A percentile compares a stretch with the other conserved stretches of the same genome.
Conservation (phyloP, 2,797 vertebrate species). For the Nannoperca australis region DNA sequence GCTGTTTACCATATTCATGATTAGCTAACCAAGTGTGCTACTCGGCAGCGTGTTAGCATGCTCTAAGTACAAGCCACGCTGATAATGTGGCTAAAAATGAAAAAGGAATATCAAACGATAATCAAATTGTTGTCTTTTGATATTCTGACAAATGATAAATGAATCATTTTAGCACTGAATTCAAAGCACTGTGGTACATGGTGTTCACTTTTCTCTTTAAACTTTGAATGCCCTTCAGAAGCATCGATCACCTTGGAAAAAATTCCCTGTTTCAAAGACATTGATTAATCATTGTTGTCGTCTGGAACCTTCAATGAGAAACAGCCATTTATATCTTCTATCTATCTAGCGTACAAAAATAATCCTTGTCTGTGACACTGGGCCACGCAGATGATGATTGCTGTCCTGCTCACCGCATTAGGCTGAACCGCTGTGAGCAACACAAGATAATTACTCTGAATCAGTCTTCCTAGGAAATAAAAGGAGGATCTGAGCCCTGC, state of each 20-base stretch:
- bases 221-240: not conserved
- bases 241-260: slow-evolving; percentile 7
- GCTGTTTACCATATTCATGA: not conserved
- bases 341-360: slow-evolving; percentile 22
- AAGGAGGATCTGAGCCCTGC: slow-evolving; percentile 16
- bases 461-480: slow-evolving; percentile 23
- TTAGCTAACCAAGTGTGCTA: not conserved
- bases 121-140: not conserved
- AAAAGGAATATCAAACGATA: not conserved
- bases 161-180: not conserved
- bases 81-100: not conserved
- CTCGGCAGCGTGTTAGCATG: not conserved
- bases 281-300: slow-evolving; percentile 11
- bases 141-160: not conserved
- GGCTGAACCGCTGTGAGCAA: slow-evolving; percentile 40
- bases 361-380: slow-evolving; percentile 42
- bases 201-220: not conserved
- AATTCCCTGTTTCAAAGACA: slow-evolving; percentile 10
- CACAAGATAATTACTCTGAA: slow-evolving; percentile 61
- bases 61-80: not conserved
- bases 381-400: slow-evolving; percentile 45
- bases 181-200: not conserved
- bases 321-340: slow-evolving; percentile 23
- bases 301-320: slow-evolving; percentile 17
- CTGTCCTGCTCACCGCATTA: slow-evolving; percentile 34